Percentiles rank a stretch among this genome's conserved stretches.
Evolutionary conservation across 2,888 invertebrate genomes (phyloP).

Genomic region (Epinotia demarniana): DNA sequence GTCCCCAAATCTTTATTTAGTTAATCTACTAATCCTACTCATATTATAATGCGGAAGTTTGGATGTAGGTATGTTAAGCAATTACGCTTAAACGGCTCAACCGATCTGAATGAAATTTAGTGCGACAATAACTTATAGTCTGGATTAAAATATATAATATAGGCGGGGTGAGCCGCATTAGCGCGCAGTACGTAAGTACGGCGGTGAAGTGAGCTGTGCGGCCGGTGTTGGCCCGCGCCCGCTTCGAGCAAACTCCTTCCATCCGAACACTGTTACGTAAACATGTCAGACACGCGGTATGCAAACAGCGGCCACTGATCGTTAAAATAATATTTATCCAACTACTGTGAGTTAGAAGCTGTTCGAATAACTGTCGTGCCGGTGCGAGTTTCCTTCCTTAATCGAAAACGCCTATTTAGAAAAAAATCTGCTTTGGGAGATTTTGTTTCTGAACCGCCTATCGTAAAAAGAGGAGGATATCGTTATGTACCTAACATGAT

Average conservation of each 20-base stretch:
- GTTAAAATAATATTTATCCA: conserved; percentile 81
- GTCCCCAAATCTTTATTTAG: too few relatives aligned
- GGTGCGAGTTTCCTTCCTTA: conserved; percentile 33
- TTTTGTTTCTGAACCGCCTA: not conserved
- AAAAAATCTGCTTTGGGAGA: not conserved
- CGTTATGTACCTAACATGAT: not conserved
- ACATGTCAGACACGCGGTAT: conserved; percentile 58
- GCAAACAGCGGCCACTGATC: conserved; percentile 80
- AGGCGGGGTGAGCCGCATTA: too few relatives aligned
- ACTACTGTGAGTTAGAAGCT: conserved; percentile 60
- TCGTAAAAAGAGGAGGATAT: too few relatives aligned
- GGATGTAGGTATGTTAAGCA: too few relatives aligned
- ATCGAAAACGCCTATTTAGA: not conserved
- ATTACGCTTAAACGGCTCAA: too few relatives aligned
- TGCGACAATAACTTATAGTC: too few relatives aligned
- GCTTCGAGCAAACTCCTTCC: conserved; percentile 54
- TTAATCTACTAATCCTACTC: too few relatives aligned
- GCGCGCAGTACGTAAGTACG: not conserved
- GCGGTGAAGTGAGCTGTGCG: not conserved
- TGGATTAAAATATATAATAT: too few relatives aligned
- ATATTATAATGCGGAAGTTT: too few relatives aligned
- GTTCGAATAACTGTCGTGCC: conserved; percentile 44
- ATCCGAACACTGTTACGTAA: conserved; percentile 76
- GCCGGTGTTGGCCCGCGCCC: conserved; percentile 6
- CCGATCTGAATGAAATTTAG: too few relatives aligned